Base-by-base conservation (phyloP, 1,140 invertebrate species). In the Trichogramma pretiosum region DNA sequence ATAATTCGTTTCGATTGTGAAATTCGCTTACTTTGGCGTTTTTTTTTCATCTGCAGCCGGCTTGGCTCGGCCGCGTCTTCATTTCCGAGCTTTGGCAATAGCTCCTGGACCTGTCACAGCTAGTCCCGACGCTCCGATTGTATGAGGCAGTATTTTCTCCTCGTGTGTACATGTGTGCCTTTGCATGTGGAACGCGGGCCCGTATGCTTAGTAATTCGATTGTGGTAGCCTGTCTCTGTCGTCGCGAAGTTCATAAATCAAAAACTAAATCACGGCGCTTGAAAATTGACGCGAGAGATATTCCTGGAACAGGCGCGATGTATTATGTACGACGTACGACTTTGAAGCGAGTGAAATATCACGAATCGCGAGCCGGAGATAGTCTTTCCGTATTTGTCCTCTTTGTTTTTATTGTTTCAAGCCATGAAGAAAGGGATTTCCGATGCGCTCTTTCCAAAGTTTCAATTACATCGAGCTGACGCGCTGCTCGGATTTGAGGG, bases 201-300 rank as follows among this genome's bases (percentile, higher is more conserved):
- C 5, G 18, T 17, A 37, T 37, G 21, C 17, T n/a, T n/a, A n/a
- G 35, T 37, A 34, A 34, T 34, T n/a, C 33, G 7, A 30, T 30
- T 34, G 5, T 5, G 33, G 9, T 34, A 5, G 33, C 16, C 5
- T 5, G 33, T 34, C 33, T 16, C 33, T 7, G 26, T 7, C 35
- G 23, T 3, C 7, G 1, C 19, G 21, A n/a, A 13, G 37, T 16
- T 32, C 35, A 51, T 51, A 51, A 51, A 51, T 51, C 48, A 51
- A 46, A 46, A 41, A 30, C 23, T 42, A 33, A 46, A 46, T 46
- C 42, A 36, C 18, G 18, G 9, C 32, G 18, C 14, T 16, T 36
- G 46, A 36, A 56, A 50, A 54, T 54, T 41, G 52, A 43, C 43
- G 35, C 36, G 44, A 24, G 22, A 4, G 23, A 48, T 21, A 30